These are phyloP conservation scores for Meloidogyne floridensis DNA, from an alignment of 1,140 invertebrate species.

Conservation along the genomic window DNA sequence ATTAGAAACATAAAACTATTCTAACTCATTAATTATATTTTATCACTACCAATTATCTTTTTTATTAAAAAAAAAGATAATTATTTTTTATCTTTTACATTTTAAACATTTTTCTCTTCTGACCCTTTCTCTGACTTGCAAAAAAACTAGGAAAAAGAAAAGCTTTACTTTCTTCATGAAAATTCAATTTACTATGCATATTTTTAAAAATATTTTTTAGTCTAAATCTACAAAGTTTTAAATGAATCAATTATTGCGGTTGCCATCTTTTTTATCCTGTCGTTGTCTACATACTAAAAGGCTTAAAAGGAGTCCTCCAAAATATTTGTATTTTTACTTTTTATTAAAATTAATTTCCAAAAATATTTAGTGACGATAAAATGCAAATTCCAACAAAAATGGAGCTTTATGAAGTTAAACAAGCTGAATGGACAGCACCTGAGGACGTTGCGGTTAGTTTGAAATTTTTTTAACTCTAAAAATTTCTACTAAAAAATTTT, in stretches of 20 bases:
- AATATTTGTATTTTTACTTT: neutral
- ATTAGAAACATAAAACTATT: too few species aligned
- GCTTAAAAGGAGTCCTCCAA: neutral
- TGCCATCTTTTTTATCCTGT: neutral
- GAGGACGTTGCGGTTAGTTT: neutral
- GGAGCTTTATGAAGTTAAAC: slow-evolving; percentile 3
- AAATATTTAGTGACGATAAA: neutral
- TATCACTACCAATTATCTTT: too few species aligned
- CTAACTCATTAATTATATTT: too few species aligned
- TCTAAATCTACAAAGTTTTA: neutral
- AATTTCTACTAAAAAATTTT: too few species aligned
- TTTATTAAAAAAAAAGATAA: too few species aligned
- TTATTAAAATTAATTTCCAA: neutral
- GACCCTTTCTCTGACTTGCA: too few species aligned
- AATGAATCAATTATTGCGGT: neutral
- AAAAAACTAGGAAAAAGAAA: too few species aligned
- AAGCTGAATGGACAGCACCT: neutral
- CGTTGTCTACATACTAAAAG: neutral
- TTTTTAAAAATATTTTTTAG: too few species aligned
- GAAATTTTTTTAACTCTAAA: neutral
- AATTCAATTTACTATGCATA: too few species aligned
- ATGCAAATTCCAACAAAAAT: slow-evolving; percentile 3
- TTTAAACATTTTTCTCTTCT: too few species aligned
- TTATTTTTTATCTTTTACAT: too few species aligned
- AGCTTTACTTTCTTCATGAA: too few species aligned